phyloP scores from a whole-genome alignment of 2,888 invertebrate genomes.

The Trichopoda pennipes region DNA sequence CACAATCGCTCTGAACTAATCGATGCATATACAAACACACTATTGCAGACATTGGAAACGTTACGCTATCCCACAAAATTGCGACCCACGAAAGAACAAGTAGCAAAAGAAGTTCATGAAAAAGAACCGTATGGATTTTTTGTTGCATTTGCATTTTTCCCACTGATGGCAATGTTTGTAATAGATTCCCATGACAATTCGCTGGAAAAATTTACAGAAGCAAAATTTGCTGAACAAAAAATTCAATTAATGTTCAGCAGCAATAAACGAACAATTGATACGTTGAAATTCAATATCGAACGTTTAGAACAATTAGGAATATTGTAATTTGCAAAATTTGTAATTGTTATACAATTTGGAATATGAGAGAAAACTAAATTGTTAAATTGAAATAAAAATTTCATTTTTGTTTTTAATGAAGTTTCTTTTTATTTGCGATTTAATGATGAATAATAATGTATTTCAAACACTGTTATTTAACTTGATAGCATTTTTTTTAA shows the following conservation, averaged over 20 bases:
- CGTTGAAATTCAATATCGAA: slow-evolving; percentile 74
- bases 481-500: neutral
- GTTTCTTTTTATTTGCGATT: neutral
- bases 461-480: slow-evolving; percentile 16
- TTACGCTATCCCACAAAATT: slow-evolving; percentile 67
- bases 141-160: slow-evolving; percentile 79
- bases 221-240: slow-evolving; percentile 76
- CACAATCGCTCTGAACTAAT: slow-evolving; percentile 74
- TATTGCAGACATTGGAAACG: slow-evolving; percentile 72
- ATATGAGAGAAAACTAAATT: slow-evolving; percentile 48
- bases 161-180: slow-evolving; percentile 78
- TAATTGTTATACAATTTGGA: slow-evolving; percentile 21
- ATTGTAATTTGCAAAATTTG: slow-evolving; percentile 71
- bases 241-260: slow-evolving; percentile 78
- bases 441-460: slow-evolving; percentile 27
- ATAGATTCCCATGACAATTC: slow-evolving; percentile 78
- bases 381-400: slow-evolving; percentile 7
- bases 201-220: slow-evolving; percentile 76
- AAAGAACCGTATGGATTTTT: slow-evolving; percentile 79
- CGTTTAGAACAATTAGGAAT: slow-evolving; percentile 76
- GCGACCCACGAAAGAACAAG: slow-evolving; percentile 73
- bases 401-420: neutral
- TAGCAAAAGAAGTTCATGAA: slow-evolving; percentile 74
- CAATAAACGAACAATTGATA: slow-evolving; percentile 76
- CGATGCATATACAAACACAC: slow-evolving; percentile 72